Percentiles rank a stretch among this genome's conserved stretches.
phyloP scores from a whole-genome alignment of 2,888 invertebrate species.

The Vanessa cardui region DNA sequence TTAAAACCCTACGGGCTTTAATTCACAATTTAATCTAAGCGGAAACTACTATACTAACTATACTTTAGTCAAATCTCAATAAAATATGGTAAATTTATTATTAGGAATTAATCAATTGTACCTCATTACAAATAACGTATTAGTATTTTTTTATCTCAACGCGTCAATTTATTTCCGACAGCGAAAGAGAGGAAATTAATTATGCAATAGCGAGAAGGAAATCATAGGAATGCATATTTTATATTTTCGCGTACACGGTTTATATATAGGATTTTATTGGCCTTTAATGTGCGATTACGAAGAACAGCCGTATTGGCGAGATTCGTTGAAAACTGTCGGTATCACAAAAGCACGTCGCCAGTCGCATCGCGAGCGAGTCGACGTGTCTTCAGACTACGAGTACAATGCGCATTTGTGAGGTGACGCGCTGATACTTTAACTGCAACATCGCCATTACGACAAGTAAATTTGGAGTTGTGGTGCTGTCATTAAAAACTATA shows the following conservation, averaged over 20 bases:
- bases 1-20: too few species aligned
- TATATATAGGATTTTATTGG: not conserved
- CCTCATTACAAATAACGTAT: too few species aligned
- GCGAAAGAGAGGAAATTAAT: too few species aligned
- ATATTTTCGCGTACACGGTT: not conserved
- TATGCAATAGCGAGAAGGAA: not conserved
- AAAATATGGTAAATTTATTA: too few species aligned
- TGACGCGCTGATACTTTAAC: not conserved
- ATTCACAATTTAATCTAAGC: too few species aligned
- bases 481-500: not conserved
- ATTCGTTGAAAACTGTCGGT: slow-evolving; percentile 1
- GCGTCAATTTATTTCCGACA: too few species aligned
- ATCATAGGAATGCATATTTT: not conserved
- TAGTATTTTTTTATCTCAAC: too few species aligned
- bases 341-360: not conserved
- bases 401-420: slow-evolving; percentile 7
- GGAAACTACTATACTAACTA: too few species aligned
- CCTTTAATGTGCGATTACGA: slow-evolving; percentile 1
- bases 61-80: too few species aligned
- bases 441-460: not conserved
- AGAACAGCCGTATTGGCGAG: not conserved
- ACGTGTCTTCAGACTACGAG: slow-evolving; percentile 8
- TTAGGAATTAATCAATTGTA: too few species aligned
- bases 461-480: not conserved
- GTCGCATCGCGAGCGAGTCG: slow-evolving; percentile 7